These are phyloP conservation scores for Allobates femoralis DNA, from an alignment of 2,797 vertebrate genomes.

Conservation along the genomic window DNA sequence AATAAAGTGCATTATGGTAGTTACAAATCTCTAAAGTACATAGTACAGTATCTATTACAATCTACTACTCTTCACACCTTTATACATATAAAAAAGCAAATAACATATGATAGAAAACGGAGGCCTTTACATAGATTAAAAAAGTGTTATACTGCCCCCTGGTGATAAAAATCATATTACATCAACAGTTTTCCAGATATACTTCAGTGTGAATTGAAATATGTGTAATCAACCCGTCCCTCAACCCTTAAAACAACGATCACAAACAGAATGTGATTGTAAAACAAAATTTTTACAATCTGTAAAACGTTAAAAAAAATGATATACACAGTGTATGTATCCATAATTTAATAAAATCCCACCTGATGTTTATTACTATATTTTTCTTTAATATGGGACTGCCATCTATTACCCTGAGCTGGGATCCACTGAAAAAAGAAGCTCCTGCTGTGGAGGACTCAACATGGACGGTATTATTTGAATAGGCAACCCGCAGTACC, in stretches of 20 bases:
- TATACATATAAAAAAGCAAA: constrained; percentile 23
- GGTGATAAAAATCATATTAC: background rate
- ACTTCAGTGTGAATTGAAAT: background rate
- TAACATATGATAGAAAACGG: background rate
- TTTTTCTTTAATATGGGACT: background rate
- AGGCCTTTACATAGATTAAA: background rate
- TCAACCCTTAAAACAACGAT: background rate
- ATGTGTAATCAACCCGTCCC: background rate
- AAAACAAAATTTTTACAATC: background rate
- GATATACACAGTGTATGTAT: background rate
- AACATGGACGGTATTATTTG: too few species aligned
- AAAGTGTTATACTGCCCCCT: constrained; percentile 37
- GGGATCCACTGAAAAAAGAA: background rate
- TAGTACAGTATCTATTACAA: too few species aligned
- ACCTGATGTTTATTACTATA: background rate
- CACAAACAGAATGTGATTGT: background rate
- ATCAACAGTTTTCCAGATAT: background rate
- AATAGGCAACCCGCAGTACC: background rate
- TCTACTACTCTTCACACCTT: constrained; percentile 5
- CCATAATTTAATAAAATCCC: background rate
- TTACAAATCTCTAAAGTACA: constrained; percentile 52
- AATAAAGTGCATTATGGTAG: constrained; percentile 70
- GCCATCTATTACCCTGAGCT: background rate
- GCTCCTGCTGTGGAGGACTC: background rate
- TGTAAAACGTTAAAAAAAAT: background rate